A percentile compares a stretch with the other conserved stretches of the same genome.
Evolutionary conservation across 2,888 invertebrate species (phyloP).

Genomic region (Oeneis ivallda): DNA sequence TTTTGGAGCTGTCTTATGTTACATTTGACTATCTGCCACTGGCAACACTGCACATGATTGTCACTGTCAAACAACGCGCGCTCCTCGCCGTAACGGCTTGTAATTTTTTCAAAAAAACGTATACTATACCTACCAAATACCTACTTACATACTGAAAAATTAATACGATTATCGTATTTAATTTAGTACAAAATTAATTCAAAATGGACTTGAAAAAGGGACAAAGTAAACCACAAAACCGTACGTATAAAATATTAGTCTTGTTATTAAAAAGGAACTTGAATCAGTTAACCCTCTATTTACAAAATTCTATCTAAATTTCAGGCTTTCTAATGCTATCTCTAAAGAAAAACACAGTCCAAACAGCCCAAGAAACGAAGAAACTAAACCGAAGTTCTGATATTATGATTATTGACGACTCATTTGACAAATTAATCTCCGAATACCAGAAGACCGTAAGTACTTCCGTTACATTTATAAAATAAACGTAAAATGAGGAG

Average conservation of each 20-base stretch:
- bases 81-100: conserved; percentile 4
- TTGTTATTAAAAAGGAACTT: not conserved
- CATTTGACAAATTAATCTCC: conserved; percentile 60
- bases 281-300: not conserved
- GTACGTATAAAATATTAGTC: conserved; percentile 48
- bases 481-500: not conserved
- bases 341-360: conserved; percentile 64
- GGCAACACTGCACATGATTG: too few relatives aligned
- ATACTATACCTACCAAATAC: too few relatives aligned
- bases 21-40: too few relatives aligned
- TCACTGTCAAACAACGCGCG: not conserved
- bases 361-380: conserved; percentile 47
- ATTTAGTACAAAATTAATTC: not conserved
- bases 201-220: conserved; percentile 55
- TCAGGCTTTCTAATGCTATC: conserved; percentile 66
- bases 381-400: conserved; percentile 58
- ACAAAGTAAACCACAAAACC: conserved; percentile 50
- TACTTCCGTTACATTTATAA: conserved; percentile 28
- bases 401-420: conserved; percentile 67
- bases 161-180: not conserved
- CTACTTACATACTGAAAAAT: not conserved
- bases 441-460: conserved; percentile 59
- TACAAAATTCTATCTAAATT: conserved; percentile 35
- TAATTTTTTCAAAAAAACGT: not conserved
- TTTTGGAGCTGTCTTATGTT: too few relatives aligned